Conservation (phyloP, 2,888 invertebrate genomes). For the Ophion slaviceki region DNA sequence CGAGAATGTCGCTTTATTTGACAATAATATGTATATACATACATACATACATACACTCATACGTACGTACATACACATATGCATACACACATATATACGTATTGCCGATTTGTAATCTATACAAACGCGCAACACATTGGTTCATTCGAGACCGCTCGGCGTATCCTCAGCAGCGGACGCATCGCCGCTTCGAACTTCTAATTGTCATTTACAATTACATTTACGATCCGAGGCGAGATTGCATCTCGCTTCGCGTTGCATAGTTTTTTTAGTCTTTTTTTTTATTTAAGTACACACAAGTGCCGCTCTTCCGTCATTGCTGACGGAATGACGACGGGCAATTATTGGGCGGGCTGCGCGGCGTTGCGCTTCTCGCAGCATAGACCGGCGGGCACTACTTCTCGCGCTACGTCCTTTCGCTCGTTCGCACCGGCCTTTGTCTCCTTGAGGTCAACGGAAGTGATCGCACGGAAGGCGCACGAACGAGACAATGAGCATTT, state of each 20-base stretch:
- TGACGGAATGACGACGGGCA: background rate
- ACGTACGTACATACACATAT: constrained; percentile 58
- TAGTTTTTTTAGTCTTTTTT: background rate
- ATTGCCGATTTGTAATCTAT: constrained; percentile 78
- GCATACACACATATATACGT: constrained; percentile 54
- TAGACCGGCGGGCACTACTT: constrained; percentile 7
- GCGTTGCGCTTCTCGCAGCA: background rate
- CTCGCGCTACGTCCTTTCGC: background rate
- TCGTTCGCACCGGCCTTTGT: background rate
- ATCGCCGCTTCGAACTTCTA: constrained; percentile 72
- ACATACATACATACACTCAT: constrained; percentile 55
- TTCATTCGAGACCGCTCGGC: constrained; percentile 77
- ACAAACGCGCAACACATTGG: constrained; percentile 81
- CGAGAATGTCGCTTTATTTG: constrained; percentile 76
- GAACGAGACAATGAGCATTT: constrained; percentile 58
- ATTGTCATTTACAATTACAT: constrained; percentile 52
- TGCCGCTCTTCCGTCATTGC: constrained; percentile 36
- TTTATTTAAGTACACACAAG: constrained; percentile 57
- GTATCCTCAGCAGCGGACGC: constrained; percentile 71
- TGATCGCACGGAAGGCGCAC: constrained; percentile 32
- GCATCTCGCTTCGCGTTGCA: background rate
- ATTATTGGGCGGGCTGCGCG: background rate
- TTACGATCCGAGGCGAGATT: background rate
- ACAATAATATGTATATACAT: constrained; percentile 73
- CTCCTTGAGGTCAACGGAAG: background rate